These are phyloP conservation scores for Hipposideros armiger DNA, from an alignment of 2,113 vertebrate species.

Conservation along the genomic window DNA sequence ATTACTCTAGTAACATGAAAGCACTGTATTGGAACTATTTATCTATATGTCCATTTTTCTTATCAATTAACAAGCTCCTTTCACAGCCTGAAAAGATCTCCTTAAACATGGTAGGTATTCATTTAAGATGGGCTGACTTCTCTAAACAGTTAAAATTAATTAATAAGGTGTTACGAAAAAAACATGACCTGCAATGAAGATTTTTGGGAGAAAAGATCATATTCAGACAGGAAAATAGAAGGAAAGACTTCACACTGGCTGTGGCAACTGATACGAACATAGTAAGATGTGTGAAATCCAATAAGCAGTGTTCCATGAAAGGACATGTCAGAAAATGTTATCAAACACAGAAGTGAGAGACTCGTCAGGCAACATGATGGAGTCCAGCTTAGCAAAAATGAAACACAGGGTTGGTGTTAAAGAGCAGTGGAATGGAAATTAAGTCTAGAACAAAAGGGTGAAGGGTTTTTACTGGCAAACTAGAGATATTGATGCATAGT, in stretches of 20 bases:
- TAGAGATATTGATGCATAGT: neutral
- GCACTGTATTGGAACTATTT: neutral
- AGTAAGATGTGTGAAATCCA: neutral
- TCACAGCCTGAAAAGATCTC: neutral
- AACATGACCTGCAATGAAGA: neutral
- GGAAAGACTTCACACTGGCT: neutral
- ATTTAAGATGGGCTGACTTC: neutral
- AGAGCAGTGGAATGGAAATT: neutral
- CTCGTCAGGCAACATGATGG: neutral
- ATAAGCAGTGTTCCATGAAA: conserved; percentile 42
- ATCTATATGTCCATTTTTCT: neutral
- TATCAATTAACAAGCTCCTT: neutral
- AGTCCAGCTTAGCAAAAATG: neutral
- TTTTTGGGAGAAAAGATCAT: neutral
- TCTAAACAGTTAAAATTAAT: neutral
- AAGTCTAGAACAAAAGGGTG: neutral
- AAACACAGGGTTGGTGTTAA: neutral
- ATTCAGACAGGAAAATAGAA: neutral
- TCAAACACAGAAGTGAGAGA: conserved; percentile 21
- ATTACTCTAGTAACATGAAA: neutral
- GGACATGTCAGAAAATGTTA: conserved; percentile 14
- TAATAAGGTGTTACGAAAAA: neutral
- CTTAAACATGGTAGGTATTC: neutral
- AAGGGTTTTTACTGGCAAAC: neutral
- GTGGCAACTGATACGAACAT: neutral